Base-by-base conservation (phyloP, 2,113 vertebrate species). In the Nematolebias whitei region DNA sequence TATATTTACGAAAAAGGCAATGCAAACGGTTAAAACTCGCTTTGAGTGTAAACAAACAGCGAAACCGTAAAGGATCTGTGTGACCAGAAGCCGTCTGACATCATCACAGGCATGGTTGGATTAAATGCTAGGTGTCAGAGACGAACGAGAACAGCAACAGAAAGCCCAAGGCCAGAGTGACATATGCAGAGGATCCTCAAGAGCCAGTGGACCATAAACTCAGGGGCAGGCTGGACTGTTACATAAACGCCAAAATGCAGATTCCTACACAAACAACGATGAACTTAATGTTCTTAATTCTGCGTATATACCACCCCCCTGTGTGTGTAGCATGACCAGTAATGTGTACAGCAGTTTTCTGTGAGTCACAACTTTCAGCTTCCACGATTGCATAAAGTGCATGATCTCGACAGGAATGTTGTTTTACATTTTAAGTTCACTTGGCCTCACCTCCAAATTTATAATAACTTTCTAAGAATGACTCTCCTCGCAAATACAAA, bases 221-320 rank as follows among this genome's bases (percentile, higher is more conserved):
- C 41, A 53, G 26, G 52, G 45, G 38, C 12, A 13, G 35, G 29
- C 12, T 35, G 0, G 1, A 18, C 45, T 44, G 63, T 82, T 84
- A 75, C 14, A 43, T 80, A 82, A 86, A 68, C 20, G 45, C 45
- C 49, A 20, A 71, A 53, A 60, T 40, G 43, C 51, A 63, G 13
- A 66, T 62, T 60, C 4, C 50, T 1, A 2, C 20, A 22, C 52
- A 22, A 38, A 56, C 22, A 58, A 4, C 1, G 13, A n/a, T 16
- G 39, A 10, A 68, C 13, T 26, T 35, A 45, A 29, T 26, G 24
- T 52, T 52, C 18, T 29, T n/a, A 52, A 5, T 35, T 16, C 10
- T 7, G 1, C 29, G 7, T 24, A 14, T 16, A 35, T 35, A 5
- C 32, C 32, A 35, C 32, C 5, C 32, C 10, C 32, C 5, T 43